Conservation (phyloP, 1,140 invertebrate genomes). For the Oppia nitens region DNA sequence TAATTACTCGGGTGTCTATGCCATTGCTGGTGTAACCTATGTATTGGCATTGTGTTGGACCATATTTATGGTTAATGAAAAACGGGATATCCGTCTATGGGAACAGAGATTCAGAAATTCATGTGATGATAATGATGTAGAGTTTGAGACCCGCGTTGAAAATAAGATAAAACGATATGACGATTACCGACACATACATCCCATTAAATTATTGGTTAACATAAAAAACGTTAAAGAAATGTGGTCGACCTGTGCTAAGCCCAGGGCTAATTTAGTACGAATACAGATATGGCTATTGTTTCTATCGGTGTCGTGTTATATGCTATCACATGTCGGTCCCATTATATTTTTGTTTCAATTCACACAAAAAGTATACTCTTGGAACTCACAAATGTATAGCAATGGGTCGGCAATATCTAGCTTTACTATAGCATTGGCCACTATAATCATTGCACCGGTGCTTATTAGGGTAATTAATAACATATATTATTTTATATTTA, state of each 20-base stretch:
- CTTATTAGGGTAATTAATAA: neutral
- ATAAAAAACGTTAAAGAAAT: neutral
- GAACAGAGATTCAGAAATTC: neutral
- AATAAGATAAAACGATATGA: neutral
- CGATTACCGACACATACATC: neutral
- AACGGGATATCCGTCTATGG: neutral
- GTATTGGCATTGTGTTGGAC: neutral
- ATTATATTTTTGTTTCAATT: constrained; percentile 7
- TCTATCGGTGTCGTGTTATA: neutral
- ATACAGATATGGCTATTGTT: neutral
- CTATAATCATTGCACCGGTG: neutral
- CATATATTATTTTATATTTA: too few relatives aligned
- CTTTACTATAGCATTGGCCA: neutral
- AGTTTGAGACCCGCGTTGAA: neutral
- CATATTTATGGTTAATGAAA: constrained; percentile 5
- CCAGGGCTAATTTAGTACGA: neutral
- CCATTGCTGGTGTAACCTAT: neutral
- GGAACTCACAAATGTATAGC: constrained; percentile 13
- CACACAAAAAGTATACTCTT: constrained; percentile 9
- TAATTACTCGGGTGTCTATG: constrained; percentile 6
- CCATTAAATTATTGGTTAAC: neutral
- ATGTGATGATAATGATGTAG: too few relatives aligned
- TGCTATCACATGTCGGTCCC: constrained; percentile 4
- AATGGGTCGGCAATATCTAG: neutral
- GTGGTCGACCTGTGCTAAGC: neutral